Base-by-base conservation (phyloP, 1,140 invertebrate genomes). In the Scaptodrosophila lebanonensis region DNA sequence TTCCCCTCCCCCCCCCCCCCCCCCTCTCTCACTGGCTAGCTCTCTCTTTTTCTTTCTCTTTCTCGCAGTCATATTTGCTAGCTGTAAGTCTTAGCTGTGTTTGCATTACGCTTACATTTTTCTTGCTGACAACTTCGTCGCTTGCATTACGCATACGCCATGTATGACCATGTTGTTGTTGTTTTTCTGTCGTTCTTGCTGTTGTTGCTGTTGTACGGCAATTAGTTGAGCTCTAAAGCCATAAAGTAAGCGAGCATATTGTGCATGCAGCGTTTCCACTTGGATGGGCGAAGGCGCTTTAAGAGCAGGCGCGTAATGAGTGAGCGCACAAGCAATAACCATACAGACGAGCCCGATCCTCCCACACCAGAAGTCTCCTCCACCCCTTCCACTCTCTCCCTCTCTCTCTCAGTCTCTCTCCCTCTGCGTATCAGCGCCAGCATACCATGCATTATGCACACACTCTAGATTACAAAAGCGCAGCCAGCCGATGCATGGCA, bases 41-140 rank as follows among this genome's bases (percentile, higher is more conserved):
- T 15, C 39, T 33, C 9, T 44, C 32, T 36, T 27, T 44, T 6
- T 6, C 32, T 42, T 11, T 53, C 35, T 40, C n/a, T 39, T 2
- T 35, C 8, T 22, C 30, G 7, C 20, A 29, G 13, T 12, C 57
- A 51, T 59, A 50, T 56, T 57, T 54, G 61, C 58, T 54, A 61
- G 73, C 68, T 75, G n/a, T n/a, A n/a, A 62, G 70, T 76, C 73
- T 77, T 77, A 65, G 75, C 64, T 68, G 39, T 77, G 53, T 77
- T 79, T 77, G 73, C 73, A 42, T 17, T 64, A 73, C 73, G 65
- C 73, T 77, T 66, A 66, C 51, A 47, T 4, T 4, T 4, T 25
- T 25, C n/a, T n/a, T n/a, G 22, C 22, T 25, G 22, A 25, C 22
- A 4, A 8, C 22, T 8, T 25, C 8, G 3, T 25, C 3, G 22